Conservation (phyloP, 2,113 vertebrate species). For the Chaetops frenatus region DNA sequence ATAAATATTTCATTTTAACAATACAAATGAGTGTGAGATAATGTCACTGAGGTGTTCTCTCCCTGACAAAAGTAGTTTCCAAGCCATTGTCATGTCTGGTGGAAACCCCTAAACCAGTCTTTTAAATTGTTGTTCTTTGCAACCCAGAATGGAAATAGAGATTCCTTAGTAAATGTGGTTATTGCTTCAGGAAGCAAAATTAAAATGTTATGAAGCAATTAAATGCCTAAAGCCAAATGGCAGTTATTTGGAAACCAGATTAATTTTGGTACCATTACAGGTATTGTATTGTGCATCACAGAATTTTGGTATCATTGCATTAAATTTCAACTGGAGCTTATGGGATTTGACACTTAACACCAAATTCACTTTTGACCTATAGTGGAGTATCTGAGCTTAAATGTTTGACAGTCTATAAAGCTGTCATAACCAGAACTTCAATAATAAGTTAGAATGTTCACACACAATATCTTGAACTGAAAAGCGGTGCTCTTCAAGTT, state of each 20-base stretch:
- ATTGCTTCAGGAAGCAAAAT: background rate
- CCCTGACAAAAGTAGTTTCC: background rate
- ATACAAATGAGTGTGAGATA: background rate
- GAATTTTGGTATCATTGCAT: background rate
- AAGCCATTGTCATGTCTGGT: background rate
- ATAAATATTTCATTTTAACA: background rate
- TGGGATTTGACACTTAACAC: background rate
- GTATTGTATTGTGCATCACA: background rate
- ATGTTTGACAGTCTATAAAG: background rate
- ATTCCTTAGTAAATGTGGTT: background rate
- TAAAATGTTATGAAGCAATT: background rate
- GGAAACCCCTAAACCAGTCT: background rate
- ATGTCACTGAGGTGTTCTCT: background rate
- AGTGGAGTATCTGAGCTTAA: background rate
- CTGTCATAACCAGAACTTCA: background rate
- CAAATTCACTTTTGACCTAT: background rate
- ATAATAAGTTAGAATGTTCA: background rate
- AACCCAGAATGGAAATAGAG: background rate
- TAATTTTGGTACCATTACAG: background rate
- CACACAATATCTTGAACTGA: background rate
- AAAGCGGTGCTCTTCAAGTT: background rate
- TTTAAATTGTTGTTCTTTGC: background rate
- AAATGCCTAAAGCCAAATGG: background rate
- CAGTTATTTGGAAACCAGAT: background rate
- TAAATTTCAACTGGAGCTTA: background rate